Percentiles rank a stretch among this genome's conserved stretches.
phyloP scores from a whole-genome alignment of 2,797 vertebrate species.

The Graptemys geographica region DNA sequence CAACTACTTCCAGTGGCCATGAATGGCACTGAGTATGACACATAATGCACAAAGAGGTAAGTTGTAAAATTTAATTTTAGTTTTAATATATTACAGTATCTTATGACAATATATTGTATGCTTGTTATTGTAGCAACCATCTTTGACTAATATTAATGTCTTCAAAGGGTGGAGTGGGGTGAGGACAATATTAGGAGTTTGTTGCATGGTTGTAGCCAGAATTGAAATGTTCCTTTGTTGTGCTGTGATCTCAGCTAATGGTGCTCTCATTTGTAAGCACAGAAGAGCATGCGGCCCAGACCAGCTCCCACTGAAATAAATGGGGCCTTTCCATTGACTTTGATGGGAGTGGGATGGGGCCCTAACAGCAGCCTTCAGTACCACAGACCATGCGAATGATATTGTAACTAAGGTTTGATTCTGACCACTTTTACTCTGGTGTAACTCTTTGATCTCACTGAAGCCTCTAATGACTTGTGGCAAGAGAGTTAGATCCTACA shows the following conservation, averaged over 20 bases:
- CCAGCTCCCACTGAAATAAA: constrained; percentile 1
- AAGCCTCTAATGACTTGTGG: constrained; percentile 24
- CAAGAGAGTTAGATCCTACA: constrained; percentile 24
- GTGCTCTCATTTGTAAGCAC: not conserved
- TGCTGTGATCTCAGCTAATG: not conserved
- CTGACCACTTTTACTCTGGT: not conserved
- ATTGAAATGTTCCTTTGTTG: not conserved
- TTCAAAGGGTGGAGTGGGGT: not conserved
- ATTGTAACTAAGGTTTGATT: not conserved
- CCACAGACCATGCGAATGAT: not conserved
- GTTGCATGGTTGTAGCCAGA: not conserved
- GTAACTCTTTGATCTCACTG: not conserved
- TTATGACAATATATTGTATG: too few relatives aligned
- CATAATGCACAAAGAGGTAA: not conserved
- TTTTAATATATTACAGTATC: too few relatives aligned
- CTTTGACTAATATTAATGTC: not conserved
- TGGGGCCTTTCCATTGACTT: not conserved
- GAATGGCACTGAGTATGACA: fast-evolving
- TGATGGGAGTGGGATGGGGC: not conserved
- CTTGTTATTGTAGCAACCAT: too few relatives aligned
- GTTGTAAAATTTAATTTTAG: not conserved
- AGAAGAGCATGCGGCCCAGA: not conserved
- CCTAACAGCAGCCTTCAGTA: constrained; percentile 5
- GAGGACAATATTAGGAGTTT: not conserved
- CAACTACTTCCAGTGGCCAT: not conserved